These are phyloP conservation scores for Microtus montanus DNA, from an alignment of 2,113 vertebrate species.

Conservation along the genomic window DNA sequence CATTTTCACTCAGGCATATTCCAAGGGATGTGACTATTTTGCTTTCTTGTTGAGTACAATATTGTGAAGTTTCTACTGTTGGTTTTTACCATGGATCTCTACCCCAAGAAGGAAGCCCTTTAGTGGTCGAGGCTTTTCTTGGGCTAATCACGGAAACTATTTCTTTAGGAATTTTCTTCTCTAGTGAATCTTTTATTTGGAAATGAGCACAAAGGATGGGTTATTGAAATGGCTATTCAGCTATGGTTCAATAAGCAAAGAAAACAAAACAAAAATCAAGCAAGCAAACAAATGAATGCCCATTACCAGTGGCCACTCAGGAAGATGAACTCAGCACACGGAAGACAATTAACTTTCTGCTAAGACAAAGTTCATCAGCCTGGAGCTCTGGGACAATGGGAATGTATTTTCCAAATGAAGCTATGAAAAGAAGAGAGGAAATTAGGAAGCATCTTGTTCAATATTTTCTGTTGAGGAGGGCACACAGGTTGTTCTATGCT, in stretches of 20 bases:
- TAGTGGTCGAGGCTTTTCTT: not conserved
- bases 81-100: not conserved
- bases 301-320: conserved; percentile 88
- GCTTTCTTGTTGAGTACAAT: not conserved
- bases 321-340: conserved; percentile 87
- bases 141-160: not conserved
- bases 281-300: conserved; percentile 14
- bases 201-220: conserved; percentile 79
- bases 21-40: not conserved
- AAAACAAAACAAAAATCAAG: conserved; percentile 65
- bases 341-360: conserved; percentile 90
- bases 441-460: conserved; percentile 63
- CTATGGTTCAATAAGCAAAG: conserved; percentile 79
- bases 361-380: conserved; percentile 83
- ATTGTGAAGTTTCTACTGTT: not conserved
- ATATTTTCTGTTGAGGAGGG: conserved; percentile 57
- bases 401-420: conserved; percentile 82
- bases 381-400: conserved; percentile 80
- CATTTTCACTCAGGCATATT: conserved; percentile 56
- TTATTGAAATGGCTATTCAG: conserved; percentile 83
- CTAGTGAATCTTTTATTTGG: conserved; percentile 87
- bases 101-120: not conserved
- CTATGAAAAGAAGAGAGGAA: conserved; percentile 78
- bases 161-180: conserved; percentile 73
- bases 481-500: not conserved